Base-by-base conservation (phyloP, 2,888 invertebrate species). In the Aricia artaxerxes region DNA sequence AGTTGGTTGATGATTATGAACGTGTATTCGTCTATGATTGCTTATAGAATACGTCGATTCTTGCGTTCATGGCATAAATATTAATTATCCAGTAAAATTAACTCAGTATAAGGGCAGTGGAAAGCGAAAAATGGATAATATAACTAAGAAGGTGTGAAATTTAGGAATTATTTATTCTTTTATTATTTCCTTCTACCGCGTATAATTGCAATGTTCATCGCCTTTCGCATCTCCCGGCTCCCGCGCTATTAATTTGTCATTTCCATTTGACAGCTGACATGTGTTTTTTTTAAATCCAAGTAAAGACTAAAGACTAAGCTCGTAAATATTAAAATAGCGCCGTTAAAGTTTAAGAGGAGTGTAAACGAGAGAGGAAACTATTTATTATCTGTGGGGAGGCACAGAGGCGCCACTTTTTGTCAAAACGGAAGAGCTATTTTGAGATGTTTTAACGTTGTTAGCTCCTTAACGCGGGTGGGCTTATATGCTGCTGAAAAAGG, bases 401-500 rank as follows among this genome's bases (percentile, higher is more conserved):
- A 69, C 35, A 69, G 79, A 76, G 78, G 78, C 80, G 79, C 81
- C 82, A 84, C 83, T 85, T 88, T 87, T 86, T 87, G 87, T 87
- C 86, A 84, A 86, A 90, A 87, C 90, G 90, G 90, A 90, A 89
- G 89, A 87, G 49, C 85, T 89, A 88, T 89, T 90, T 88, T 87
- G 86, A 87, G 85, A 86, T 86, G 89, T 88, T 88, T 87, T 87
- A 86, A 88, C 84, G 88, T 89, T 89, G 87, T 90, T 90, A 88
- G 87, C 86, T 85, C 87, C 88, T 86, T 89, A 87, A 86, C 80
- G 72, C 64, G 60, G 82, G n/a, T 72, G 4, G 86, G 88, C 13
- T 88, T 86, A 90, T 85, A 90, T 90, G 87, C 44, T 57, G 69
- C 64, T 31, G 49, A 24, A 80, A 64, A 77, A 11, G 24, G 64